These are phyloP conservation scores for Camponotus fellah DNA, from an alignment of 2,888 invertebrate genomes.

Conservation along the genomic window DNA sequence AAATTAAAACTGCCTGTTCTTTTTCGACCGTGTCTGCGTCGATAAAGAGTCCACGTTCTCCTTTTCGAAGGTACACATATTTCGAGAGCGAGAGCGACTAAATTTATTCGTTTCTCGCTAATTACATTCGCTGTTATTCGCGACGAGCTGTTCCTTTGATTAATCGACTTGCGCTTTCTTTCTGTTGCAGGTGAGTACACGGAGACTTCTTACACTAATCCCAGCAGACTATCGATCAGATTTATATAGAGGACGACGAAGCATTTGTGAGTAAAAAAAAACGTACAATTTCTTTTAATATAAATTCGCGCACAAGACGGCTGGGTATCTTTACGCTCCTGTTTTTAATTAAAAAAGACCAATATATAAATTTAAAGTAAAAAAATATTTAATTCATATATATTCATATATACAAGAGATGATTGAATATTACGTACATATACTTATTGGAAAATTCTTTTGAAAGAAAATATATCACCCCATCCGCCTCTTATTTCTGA, in stretches of 20 bases:
- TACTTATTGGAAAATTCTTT: background rate
- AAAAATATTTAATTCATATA: background rate
- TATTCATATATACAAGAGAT: background rate
- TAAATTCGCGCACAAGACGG: background rate
- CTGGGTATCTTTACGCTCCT: no score
- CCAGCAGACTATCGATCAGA: background rate
- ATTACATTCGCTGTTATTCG: conserved; percentile 44
- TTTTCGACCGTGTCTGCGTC: conserved; percentile 21
- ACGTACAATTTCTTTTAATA: background rate
- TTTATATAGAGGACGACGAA: background rate
- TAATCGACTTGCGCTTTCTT: conserved; percentile 42
- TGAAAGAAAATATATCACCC: conserved; percentile 13
- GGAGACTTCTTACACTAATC: background rate
- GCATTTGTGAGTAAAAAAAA: background rate
- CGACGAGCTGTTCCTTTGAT: conserved; percentile 30
- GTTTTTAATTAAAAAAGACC: background rate
- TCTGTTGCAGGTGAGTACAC: conserved; percentile 54
- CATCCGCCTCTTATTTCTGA: conserved; percentile 21
- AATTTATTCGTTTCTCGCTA: conserved; percentile 46
- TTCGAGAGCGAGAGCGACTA: conserved; percentile 39
- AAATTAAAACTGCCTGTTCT: conserved; percentile 48
- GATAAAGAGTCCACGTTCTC: conserved; percentile 22
- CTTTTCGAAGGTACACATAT: conserved; percentile 37
- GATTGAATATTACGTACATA: conserved; percentile 3
- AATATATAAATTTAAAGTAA: conserved; percentile 7